Percentiles rank a stretch among this genome's conserved stretches.
phyloP scores from a whole-genome alignment of 2,888 invertebrate genomes.

The Archips xylosteana region DNA sequence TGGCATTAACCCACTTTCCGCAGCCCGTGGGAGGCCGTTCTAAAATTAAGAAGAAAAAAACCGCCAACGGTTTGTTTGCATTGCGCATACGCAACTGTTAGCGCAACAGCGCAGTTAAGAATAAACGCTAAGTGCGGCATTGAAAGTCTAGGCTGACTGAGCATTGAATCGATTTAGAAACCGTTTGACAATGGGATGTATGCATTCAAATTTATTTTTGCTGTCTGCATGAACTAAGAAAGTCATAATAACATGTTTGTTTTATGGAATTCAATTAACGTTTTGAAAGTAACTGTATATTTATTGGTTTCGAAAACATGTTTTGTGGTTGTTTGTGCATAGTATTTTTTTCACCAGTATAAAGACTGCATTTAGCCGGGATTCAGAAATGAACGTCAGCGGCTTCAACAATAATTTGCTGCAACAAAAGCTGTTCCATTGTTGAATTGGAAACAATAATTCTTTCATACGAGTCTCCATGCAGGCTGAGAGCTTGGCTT shows the following conservation, averaged over 20 bases:
- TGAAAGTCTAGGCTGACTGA: slow-evolving; percentile 53
- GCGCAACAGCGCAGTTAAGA: slow-evolving; percentile 66
- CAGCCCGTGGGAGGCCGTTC: slow-evolving; percentile 79
- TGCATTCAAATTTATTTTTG: slow-evolving; percentile 32
- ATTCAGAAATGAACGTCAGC: slow-evolving; percentile 34
- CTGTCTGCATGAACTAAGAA: slow-evolving; percentile 28
- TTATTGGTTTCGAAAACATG: not conserved
- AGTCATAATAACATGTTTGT: slow-evolving; percentile 20
- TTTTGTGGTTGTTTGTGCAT: not conserved
- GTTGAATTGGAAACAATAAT: slow-evolving; percentile 54
- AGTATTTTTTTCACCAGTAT: not conserved
- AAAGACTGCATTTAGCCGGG: not conserved
- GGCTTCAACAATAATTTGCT: slow-evolving; percentile 49
- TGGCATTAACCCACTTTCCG: slow-evolving; percentile 82
- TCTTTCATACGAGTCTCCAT: slow-evolving; percentile 51
- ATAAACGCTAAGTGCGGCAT: slow-evolving; percentile 60
- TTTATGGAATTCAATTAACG: slow-evolving; percentile 19
- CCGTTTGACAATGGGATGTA: slow-evolving; percentile 40
- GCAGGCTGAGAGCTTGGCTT: slow-evolving; percentile 46
- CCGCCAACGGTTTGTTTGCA: slow-evolving; percentile 64
- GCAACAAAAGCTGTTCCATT: slow-evolving; percentile 57
- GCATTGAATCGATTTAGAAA: slow-evolving; percentile 49
- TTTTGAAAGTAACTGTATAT: slow-evolving; percentile 19
- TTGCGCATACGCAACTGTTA: slow-evolving; percentile 67
- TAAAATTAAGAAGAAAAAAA: slow-evolving; percentile 73